These are phyloP conservation scores for Caenorhabditis imperialis DNA, from an alignment of 2,888 invertebrate species.

Conservation along the genomic window DNA sequence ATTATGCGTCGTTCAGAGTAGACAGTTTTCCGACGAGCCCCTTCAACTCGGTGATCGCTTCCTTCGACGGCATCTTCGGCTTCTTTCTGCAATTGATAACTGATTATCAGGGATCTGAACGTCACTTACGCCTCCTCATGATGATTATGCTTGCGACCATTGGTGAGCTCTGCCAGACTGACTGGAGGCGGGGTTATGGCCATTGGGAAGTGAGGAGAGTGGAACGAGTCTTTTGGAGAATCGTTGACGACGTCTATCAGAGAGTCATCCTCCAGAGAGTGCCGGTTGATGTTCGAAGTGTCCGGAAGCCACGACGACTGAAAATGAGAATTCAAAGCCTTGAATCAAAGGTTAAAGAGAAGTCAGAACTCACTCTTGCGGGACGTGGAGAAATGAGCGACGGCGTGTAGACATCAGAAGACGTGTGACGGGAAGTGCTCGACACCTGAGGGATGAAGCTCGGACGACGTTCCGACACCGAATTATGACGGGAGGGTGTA, in stretches of 20 bases:
- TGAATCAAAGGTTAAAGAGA: not conserved
- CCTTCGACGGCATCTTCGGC: constrained; percentile 25
- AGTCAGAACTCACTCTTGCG: not conserved
- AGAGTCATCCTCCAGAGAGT: constrained; percentile 22
- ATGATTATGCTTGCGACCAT: constrained; percentile 16
- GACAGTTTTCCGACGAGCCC: constrained; percentile 26
- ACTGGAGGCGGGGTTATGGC: constrained; percentile 30
- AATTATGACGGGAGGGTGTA: constrained; percentile 19
- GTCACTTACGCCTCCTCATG: constrained; percentile 21
- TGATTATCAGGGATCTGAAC: no score
- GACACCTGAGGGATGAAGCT: constrained; percentile 32
- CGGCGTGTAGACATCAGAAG: constrained; percentile 25
- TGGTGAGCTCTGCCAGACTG: constrained; percentile 4
- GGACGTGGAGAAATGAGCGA: constrained; percentile 10
- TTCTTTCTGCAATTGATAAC: constrained; percentile 29
- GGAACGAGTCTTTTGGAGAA: constrained; percentile 13
- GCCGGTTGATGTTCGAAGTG: constrained; percentile 14
- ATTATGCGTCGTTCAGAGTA: constrained; percentile 18
- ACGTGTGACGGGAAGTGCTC: constrained; percentile 3
- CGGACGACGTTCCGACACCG: constrained; percentile 39
- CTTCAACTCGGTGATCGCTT: constrained; percentile 30
- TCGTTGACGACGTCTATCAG: constrained; percentile 54
- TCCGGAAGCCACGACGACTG: constrained; percentile 49
- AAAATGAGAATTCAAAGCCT: constrained; percentile 5
- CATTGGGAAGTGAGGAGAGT: constrained; percentile 10